These are phyloP conservation scores for Propithecus coquereli DNA, from an alignment of 2,113 vertebrate species.

Conservation along the genomic window DNA sequence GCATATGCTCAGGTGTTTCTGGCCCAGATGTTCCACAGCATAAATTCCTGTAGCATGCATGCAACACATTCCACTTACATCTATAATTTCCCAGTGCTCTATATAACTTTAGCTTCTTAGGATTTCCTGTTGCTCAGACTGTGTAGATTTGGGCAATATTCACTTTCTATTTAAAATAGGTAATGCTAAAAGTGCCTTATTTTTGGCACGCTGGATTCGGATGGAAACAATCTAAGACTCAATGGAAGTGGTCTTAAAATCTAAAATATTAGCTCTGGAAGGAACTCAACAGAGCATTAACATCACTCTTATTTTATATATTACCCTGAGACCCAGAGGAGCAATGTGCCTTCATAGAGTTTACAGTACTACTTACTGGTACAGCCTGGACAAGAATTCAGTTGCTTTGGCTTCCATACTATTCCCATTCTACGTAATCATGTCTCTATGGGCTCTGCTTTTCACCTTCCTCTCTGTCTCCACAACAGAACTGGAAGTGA, in stretches of 20 bases:
- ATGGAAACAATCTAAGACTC: neutral
- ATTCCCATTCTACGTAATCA: neutral
- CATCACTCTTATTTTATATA: neutral
- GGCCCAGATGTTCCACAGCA: neutral
- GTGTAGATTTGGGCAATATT: neutral
- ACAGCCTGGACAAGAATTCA: neutral
- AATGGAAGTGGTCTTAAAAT: neutral
- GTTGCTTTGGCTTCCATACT: neutral
- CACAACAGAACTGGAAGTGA: constrained; percentile 8
- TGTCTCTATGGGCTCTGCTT: neutral
- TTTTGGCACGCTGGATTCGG: neutral
- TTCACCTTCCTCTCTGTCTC: neutral
- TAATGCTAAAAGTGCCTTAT: neutral
- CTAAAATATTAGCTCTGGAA: neutral
- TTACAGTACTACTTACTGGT: neutral
- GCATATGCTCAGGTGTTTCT: neutral
- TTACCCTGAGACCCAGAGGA: neutral
- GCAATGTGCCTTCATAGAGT: neutral
- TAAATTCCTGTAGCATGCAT: neutral
- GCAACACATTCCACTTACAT: neutral
- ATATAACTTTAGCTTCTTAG: neutral
- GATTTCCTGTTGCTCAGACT: neutral
- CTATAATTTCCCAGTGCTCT: neutral
- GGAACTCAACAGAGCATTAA: neutral
- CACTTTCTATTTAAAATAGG: neutral